Evolutionary conservation across 1,140 invertebrate species (phyloP).

Genomic region (Pseudomyrmex concolor): DNA sequence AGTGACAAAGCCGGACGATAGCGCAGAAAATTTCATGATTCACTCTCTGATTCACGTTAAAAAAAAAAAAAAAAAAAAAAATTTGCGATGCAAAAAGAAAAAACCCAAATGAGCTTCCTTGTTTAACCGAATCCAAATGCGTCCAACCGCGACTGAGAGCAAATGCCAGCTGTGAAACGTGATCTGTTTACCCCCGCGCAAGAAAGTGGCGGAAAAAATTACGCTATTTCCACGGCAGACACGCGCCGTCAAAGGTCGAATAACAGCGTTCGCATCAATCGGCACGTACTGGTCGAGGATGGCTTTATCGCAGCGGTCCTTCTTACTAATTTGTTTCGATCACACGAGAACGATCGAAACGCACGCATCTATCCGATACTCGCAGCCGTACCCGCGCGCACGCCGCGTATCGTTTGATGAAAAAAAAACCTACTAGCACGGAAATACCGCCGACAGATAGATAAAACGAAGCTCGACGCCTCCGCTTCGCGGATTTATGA

Average conservation of each 20-base stretch:
- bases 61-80: background rate
- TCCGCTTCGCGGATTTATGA: constrained; percentile 52
- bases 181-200: constrained; percentile 57
- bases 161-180: constrained; percentile 55
- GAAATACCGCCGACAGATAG: constrained; percentile 48
- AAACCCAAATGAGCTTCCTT: constrained; percentile 35
- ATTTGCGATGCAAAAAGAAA: background rate
- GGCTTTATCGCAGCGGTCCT: constrained; percentile 36
- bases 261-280: constrained; percentile 51
- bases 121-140: constrained; percentile 51
- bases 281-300: constrained; percentile 19
- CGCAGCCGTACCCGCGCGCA: background rate
- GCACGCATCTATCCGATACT: background rate
- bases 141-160: constrained; percentile 19
- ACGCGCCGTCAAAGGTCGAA: constrained; percentile 47
- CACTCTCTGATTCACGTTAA: background rate
- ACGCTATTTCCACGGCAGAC: constrained; percentile 49
- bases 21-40: constrained; percentile 18
- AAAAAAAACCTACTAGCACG: constrained; percentile 57
- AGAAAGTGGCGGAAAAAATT: constrained; percentile 62
- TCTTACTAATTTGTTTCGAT: constrained; percentile 52
- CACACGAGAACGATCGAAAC: background rate
- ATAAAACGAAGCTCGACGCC: constrained; percentile 58
- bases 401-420: constrained; percentile 40
- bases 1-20: background rate